These are phyloP conservation scores for Nephrocerus scutellatus DNA, from an alignment of 2,888 invertebrate genomes.

Conservation along the genomic window DNA sequence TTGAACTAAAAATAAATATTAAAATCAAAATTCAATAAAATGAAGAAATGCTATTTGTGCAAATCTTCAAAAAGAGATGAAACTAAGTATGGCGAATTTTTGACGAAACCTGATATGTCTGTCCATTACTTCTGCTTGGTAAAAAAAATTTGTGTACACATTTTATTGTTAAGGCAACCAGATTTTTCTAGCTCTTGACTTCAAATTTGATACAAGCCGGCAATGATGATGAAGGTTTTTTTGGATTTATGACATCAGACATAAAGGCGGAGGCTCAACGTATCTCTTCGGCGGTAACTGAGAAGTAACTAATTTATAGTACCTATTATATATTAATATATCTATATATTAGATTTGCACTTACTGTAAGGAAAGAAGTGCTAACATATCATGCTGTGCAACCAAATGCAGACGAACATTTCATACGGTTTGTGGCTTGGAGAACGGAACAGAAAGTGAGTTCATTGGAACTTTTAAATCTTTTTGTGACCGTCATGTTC, in stretches of 20 bases:
- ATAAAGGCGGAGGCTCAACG: conserved; percentile 60
- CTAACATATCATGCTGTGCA: conserved; percentile 67
- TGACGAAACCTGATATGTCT: too few species aligned
- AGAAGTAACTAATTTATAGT: conserved; percentile 4
- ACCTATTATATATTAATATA: conserved; percentile 7
- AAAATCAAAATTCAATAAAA: too few species aligned
- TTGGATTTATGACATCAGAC: conserved; percentile 65
- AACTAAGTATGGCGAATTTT: too few species aligned
- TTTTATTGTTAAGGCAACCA: too few species aligned
- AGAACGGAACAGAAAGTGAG: conserved; percentile 57
- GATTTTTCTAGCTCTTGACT: conserved; percentile 59
- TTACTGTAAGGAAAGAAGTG: conserved; percentile 59
- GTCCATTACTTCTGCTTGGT: too few species aligned
- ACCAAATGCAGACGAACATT: conserved; percentile 60
- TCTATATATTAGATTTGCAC: conserved; percentile 55
- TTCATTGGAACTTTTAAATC: conserved; percentile 57
- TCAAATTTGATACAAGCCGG: conserved; percentile 64
- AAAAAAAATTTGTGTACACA: too few species aligned
- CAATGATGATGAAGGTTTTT: conserved; percentile 60
- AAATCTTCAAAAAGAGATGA: too few species aligned
- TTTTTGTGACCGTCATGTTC: conserved; percentile 34
- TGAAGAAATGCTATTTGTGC: too few species aligned
- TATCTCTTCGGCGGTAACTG: conserved; percentile 58
- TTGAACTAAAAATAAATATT: too few species aligned
- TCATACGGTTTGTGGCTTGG: conserved; percentile 68